A percentile compares a stretch with the other conserved stretches of the same genome.
phyloP scores from a whole-genome alignment of 2,113 vertebrate species.

The Pseudonaja textilis region DNA sequence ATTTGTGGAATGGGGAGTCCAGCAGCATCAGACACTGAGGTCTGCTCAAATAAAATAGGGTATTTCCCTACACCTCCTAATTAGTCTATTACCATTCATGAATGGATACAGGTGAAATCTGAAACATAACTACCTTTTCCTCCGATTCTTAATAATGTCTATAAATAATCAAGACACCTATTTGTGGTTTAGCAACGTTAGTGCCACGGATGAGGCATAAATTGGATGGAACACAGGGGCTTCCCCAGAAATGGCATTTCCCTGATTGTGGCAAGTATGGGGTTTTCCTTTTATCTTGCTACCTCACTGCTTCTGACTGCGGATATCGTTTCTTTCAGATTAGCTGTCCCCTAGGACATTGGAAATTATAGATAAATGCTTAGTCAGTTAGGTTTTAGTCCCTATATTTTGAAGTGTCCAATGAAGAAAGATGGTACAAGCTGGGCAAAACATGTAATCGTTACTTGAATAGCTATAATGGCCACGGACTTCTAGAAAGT shows the following conservation, averaged over 20 bases:
- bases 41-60: neutral
- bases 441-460: neutral
- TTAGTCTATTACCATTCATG: neutral
- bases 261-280: slow-evolving; percentile 43
- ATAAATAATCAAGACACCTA: slow-evolving; percentile 26
- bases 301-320: neutral
- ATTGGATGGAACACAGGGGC: slow-evolving; percentile 31
- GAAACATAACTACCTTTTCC: slow-evolving; percentile 28
- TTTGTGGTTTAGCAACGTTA: slow-evolving; percentile 47
- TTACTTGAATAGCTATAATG: neutral
- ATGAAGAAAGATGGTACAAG: neutral
- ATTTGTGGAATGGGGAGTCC: neutral
- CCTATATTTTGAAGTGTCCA: neutral
- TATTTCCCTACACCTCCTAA: neutral
- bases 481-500: neutral
- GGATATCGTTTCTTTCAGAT: slow-evolving; percentile 24
- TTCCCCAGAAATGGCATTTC: slow-evolving; percentile 48
- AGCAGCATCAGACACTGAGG: neutral
- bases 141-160: slow-evolving; percentile 27
- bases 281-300: slow-evolving; percentile 41
- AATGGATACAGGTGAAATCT: accelerated
- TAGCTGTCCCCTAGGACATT: slow-evolving; percentile 12
- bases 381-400: neutral
- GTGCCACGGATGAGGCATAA: slow-evolving; percentile 48
- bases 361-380: neutral